Base-by-base conservation (phyloP, 2,797 vertebrate species). In the Schizothorax lantsangensis region DNA sequence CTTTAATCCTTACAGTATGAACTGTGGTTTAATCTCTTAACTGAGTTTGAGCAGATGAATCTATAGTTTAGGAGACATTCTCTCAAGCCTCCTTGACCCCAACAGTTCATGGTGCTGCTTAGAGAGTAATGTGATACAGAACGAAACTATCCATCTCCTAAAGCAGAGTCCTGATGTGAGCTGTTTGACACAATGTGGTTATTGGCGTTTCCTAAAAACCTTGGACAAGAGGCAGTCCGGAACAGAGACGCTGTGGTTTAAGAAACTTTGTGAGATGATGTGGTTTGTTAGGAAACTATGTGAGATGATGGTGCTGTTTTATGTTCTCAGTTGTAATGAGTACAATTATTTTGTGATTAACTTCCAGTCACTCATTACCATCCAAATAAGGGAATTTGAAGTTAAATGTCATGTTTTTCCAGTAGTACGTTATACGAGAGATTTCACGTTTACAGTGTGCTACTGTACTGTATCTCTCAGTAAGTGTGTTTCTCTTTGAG, bases 101-200 rank as follows among this genome's bases (percentile, higher is more conserved):
- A 82, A 23, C 7, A 54, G 80, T 40, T 47, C 47, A 40, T 3
- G 15, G 15, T 57, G 15, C 49, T 83, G 68, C 81, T 57, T 40
- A 6, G 68, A 40, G 47, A 72, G 68, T 21, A 83, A 59, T 40
- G 68, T 72, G 15, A 72, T 57, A 11, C 12, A 72, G 23, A 83
- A 69, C 30, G 36, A 40, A 72, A 57, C 68, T 72, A 26, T 43
- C 47, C 47, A 7, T 26, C 23, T 83, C 66, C 15, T 57, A 54
- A 79, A 49, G 19, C 30, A 43, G 57, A 30, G 64, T 36, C 43
- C 26, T 81, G 62, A 81, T 81, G 26, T 49, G 43, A 81, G 43
- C 43, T 49, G 62, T 81, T 68, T 81, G 43, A 66, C 52, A 81
- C 62, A 23, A 12, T 81, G 79, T 64, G 57, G 38, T 64, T 64